phyloP scores from a whole-genome alignment of 2,113 vertebrate genomes.

The Pterocles burchelli region DNA sequence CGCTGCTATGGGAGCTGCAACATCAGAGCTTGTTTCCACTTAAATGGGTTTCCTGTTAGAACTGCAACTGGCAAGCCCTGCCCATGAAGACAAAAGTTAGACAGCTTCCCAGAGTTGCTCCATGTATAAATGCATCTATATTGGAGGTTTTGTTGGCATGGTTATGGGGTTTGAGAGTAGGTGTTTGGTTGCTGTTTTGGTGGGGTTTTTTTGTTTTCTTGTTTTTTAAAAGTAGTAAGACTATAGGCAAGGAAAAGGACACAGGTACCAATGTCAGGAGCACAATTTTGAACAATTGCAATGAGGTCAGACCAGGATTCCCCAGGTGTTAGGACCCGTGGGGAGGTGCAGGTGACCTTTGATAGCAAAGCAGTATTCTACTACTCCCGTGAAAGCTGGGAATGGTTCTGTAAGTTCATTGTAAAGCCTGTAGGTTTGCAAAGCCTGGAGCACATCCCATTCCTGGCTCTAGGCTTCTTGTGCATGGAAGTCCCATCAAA shows the following conservation, averaged over 20 bases:
- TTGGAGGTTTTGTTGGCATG: not conserved
- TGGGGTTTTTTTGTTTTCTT: too few species aligned
- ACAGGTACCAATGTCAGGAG: not conserved
- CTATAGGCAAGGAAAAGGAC: not conserved
- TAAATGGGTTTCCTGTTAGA: slow-evolving; percentile 14
- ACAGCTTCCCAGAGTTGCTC: not conserved
- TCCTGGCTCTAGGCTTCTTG: not conserved
- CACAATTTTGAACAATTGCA: not conserved
- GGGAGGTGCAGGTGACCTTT: not conserved
- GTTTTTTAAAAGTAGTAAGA: not conserved
- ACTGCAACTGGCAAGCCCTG: not conserved
- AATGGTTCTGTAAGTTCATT: not conserved
- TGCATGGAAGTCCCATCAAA: not conserved
- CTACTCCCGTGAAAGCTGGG: not conserved
- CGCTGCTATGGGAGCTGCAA: not conserved
- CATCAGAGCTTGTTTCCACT: slow-evolving; percentile 18
- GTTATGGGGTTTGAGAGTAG: not conserved
- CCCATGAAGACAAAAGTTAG: not conserved
- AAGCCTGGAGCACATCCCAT: not conserved
- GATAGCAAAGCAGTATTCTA: not conserved
- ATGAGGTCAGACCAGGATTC: not conserved
- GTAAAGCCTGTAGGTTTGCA: not conserved
- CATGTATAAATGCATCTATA: not conserved
- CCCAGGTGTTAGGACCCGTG: not conserved
- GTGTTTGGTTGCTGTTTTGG: not conserved